Evolutionary conservation across 2,888 invertebrate species (phyloP).

Genomic region (Lithosia quadra): DNA sequence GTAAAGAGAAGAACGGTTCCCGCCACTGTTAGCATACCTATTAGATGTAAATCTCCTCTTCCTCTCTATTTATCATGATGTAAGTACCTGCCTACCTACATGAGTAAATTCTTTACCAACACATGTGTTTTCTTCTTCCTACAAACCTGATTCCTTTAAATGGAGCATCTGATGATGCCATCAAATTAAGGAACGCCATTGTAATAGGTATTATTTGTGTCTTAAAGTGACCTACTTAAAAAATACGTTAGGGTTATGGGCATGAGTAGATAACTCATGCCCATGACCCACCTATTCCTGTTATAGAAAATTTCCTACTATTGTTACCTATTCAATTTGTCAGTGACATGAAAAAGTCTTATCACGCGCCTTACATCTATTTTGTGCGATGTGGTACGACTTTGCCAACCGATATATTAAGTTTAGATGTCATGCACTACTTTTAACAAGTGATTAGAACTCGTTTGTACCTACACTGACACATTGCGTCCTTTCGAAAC

Average conservation of each 20-base stretch:
- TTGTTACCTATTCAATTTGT: not conserved
- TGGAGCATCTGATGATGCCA: too few species aligned
- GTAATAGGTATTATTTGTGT: too few species aligned
- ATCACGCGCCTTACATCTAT: not conserved
- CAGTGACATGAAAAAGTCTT: not conserved
- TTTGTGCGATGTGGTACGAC: not conserved
- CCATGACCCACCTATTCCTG: not conserved
- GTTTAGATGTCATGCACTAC: constrained; percentile 1
- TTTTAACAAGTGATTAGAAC: not conserved
- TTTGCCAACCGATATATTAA: not conserved
- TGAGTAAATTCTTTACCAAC: too few species aligned
- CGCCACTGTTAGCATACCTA: too few species aligned
- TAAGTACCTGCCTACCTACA: too few species aligned
- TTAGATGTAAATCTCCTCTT: too few species aligned
- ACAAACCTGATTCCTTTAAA: too few species aligned
- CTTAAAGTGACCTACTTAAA: too few species aligned
- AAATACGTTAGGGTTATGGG: not conserved
- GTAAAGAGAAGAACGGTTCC: too few species aligned
- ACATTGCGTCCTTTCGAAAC: not conserved
- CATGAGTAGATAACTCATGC: not conserved
- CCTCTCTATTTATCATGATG: too few species aligned
- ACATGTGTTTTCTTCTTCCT: too few species aligned
- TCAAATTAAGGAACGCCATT: too few species aligned
- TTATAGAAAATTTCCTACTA: not conserved
- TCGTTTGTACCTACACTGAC: constrained; percentile 1